Evolutionary conservation across 2,113 vertebrate genomes (phyloP).

Genomic region (Microtus montanus): DNA sequence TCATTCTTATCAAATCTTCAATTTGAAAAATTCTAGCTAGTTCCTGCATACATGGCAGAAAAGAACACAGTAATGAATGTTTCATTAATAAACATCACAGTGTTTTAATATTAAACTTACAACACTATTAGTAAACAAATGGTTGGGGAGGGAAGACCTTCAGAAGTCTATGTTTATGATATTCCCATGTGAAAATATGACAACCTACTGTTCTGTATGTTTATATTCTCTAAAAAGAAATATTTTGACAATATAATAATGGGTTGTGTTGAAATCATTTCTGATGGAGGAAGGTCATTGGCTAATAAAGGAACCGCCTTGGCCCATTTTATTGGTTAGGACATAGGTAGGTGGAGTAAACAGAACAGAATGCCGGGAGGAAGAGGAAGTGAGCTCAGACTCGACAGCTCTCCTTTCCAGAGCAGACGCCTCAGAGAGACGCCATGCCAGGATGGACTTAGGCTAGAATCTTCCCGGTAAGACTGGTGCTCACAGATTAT

Average conservation of each 20-base stretch:
- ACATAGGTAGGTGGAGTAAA: no score
- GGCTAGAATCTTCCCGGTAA: no score
- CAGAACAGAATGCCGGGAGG: no score
- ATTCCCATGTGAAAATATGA: background rate
- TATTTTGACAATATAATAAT: background rate
- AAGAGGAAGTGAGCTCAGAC: no score
- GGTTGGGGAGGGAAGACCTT: background rate
- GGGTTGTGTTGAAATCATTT: background rate
- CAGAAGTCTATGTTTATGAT: background rate
- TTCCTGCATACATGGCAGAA: background rate
- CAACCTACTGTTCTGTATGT: background rate
- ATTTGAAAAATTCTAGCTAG: conserved; percentile 13
- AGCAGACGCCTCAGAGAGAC: no score
- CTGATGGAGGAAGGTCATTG: no score
- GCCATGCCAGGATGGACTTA: no score
- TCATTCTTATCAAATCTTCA: background rate
- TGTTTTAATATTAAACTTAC: background rate
- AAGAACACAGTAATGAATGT: background rate
- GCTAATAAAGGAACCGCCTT: no score
- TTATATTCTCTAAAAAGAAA: background rate
- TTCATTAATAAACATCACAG: background rate
- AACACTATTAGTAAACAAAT: background rate
- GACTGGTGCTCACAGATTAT: no score
- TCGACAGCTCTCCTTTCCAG: no score
- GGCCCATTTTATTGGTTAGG: no score